phyloP scores from a whole-genome alignment of 2,797 vertebrate genomes.

The Astyanax mexicanus region DNA sequence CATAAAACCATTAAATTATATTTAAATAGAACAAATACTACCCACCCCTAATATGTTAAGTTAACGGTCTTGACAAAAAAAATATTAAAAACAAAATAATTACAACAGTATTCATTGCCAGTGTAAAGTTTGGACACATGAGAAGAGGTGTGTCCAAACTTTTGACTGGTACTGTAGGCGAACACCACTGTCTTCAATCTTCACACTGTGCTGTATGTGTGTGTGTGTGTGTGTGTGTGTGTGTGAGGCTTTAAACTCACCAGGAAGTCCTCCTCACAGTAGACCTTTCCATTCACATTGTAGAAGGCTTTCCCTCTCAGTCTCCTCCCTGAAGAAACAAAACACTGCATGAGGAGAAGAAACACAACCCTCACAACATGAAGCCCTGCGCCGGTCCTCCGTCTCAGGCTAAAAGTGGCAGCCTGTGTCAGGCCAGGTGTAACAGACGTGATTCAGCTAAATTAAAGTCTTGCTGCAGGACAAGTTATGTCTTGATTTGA shows the following conservation, averaged over 20 bases:
- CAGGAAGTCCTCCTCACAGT: slow-evolving; percentile 99
- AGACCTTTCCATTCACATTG: slow-evolving; percentile 96
- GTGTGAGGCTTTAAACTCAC: slow-evolving; percentile 79
- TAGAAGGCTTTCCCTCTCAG: slow-evolving; percentile 98
- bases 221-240: too few species aligned
- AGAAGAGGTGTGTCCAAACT: too few species aligned
- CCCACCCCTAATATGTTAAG: too few species aligned
- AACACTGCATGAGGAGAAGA: not conserved
- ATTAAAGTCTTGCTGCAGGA: slow-evolving; percentile 11
- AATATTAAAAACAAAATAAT: too few species aligned
- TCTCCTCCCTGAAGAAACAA: slow-evolving; percentile 85
- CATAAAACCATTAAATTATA: too few species aligned
- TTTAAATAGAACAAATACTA: too few species aligned
- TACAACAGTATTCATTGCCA: too few species aligned
- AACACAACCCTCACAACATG: slow-evolving; percentile 2
- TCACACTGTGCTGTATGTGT: too few species aligned
- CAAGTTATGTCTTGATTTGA: slow-evolving; percentile 25
- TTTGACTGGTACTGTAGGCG: not conserved
- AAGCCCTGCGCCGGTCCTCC: not conserved
- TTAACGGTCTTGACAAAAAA: too few species aligned
- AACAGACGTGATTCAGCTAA: slow-evolving; percentile 1
- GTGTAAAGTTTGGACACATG: too few species aligned
- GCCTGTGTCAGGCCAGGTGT: not conserved
- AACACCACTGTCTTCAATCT: too few species aligned
- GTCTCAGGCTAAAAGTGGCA: not conserved